Percentiles rank a stretch among this genome's conserved stretches.
Conservation (phyloP, 2,888 invertebrate genomes). For the Ormyrus pomaceus region DNA sequence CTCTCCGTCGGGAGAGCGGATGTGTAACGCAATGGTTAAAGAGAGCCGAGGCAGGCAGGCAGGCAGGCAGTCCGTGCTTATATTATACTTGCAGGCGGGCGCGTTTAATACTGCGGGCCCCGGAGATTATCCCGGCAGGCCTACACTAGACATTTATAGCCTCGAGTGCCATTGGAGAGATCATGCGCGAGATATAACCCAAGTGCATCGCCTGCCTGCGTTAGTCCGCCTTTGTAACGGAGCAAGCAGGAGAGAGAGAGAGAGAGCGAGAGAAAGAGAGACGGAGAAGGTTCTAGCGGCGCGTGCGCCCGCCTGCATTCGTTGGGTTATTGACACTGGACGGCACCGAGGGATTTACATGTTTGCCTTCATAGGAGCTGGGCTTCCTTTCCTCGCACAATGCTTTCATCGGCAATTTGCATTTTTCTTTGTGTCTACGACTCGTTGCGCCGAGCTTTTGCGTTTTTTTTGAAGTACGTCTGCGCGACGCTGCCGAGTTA, state of each 20-base stretch:
- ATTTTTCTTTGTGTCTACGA: background rate
- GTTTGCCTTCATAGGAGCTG: slow-evolving; percentile 18
- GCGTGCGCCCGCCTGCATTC: background rate
- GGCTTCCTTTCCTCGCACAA: too few species aligned
- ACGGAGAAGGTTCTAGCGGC: background rate
- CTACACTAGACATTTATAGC: slow-evolving; percentile 50
- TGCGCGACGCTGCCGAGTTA: too few species aligned
- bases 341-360: slow-evolving; percentile 26
- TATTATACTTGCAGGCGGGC: background rate
- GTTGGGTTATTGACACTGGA: slow-evolving; percentile 46
- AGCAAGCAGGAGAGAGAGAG: background rate
- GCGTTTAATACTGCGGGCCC: background rate
- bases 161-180: slow-evolving; percentile 50
- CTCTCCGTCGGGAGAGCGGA: too few species aligned
- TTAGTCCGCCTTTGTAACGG: background rate
- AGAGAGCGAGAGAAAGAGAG: background rate
- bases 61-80: too few species aligned
- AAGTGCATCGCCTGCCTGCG: slow-evolving; percentile 36
- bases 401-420: too few species aligned
- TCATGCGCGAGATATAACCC: slow-evolving; percentile 49
- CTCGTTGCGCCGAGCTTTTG: too few species aligned
- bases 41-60: too few species aligned
- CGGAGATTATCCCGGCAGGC: slow-evolving; percentile 40
- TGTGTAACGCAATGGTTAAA: too few species aligned
- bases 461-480: too few species aligned